These are phyloP conservation scores for Danio choprae DNA, from an alignment of 2,797 vertebrate genomes.

Conservation along the genomic window DNA sequence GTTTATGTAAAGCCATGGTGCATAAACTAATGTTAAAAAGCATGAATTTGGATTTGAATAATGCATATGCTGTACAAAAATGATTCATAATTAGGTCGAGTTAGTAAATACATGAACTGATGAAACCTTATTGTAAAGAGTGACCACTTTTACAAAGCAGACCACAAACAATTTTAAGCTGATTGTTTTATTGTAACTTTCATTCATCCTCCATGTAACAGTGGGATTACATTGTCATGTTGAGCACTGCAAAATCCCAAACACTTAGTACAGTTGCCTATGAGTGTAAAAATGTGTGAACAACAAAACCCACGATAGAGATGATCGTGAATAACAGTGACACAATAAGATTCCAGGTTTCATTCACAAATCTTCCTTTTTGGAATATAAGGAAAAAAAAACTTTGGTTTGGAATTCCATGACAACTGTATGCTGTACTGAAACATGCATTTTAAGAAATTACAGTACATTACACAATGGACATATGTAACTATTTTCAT, in stretches of 20 bases:
- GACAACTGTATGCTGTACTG: not conserved
- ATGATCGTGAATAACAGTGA: not conserved
- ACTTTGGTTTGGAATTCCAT: not conserved
- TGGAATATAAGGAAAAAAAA: not conserved
- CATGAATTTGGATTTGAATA: too few relatives aligned
- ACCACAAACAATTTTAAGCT: not conserved
- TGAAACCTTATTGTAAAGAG: too few relatives aligned
- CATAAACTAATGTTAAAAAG: too few relatives aligned
- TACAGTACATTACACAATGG: not conserved
- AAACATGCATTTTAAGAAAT: not conserved
- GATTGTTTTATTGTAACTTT: conserved; percentile 3
- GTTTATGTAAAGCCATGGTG: too few relatives aligned
- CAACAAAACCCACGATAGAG: not conserved
- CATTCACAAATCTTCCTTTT: not conserved
- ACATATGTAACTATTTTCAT: conserved; percentile 4
- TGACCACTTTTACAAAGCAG: not conserved
- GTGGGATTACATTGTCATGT: not conserved
- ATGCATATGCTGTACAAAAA: too few relatives aligned
- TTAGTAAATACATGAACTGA: too few relatives aligned
- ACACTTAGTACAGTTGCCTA: conserved; percentile 4
- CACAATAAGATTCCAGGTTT: not conserved
- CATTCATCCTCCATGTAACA: conserved; percentile 6
- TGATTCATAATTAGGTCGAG: too few relatives aligned
- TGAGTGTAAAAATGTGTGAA: conserved; percentile 3
- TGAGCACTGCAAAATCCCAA: conserved; percentile 5